A percentile compares a stretch with the other conserved stretches of the same genome.
phyloP scores from a whole-genome alignment of 2,797 vertebrate genomes.

The Ctenosaura bakeri region DNA sequence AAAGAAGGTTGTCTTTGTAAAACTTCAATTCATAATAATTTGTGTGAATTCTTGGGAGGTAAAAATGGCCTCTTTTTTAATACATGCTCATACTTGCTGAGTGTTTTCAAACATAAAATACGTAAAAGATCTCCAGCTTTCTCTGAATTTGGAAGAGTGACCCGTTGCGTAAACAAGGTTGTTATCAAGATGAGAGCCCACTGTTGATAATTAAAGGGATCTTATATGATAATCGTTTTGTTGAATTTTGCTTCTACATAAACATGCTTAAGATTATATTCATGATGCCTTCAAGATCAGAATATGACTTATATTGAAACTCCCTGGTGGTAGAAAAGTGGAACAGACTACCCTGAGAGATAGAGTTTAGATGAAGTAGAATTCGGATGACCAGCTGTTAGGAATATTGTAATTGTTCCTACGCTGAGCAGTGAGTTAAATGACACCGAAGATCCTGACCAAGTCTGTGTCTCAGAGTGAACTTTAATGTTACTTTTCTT shows the following conservation, averaged over 20 bases:
- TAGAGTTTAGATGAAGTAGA: background rate
- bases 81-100: background rate
- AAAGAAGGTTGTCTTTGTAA: slow-evolving; percentile 11
- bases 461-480: background rate
- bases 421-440: background rate
- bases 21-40: background rate
- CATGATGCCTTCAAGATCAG: background rate
- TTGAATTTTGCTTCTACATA: slow-evolving; percentile 1
- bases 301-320: background rate
- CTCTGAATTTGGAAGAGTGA: background rate
- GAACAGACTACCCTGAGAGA: background rate
- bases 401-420: background rate
- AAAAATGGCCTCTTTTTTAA: slow-evolving; percentile 1
- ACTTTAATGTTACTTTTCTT: background rate
- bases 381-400: background rate
- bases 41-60: background rate
- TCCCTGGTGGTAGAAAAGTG: background rate
- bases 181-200: background rate
- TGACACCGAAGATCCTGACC: background rate
- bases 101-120: background rate
- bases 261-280: background rate
- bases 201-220: background rate
- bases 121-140: background rate
- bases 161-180: background rate
- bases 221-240: background rate